Evolutionary conservation across 2,797 vertebrate species (phyloP).

Genomic region (Sebastes iracundus): DNA sequence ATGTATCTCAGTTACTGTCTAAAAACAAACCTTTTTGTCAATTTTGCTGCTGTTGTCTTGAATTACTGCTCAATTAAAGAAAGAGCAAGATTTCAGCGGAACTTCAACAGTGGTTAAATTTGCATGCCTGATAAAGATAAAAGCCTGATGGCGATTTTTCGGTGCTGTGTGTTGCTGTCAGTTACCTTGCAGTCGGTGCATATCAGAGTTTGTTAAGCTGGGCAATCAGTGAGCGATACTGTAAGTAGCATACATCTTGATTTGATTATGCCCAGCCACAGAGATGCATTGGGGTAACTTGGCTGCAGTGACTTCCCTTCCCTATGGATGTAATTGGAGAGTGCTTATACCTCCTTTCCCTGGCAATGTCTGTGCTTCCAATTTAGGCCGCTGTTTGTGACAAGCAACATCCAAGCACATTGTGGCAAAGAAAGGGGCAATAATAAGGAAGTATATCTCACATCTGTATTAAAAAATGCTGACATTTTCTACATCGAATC

Average conservation of each 20-base stretch:
- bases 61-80: background rate
- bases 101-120: background rate
- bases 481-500: background rate
- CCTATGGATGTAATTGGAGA: constrained; percentile 38
- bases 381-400: constrained; percentile 26
- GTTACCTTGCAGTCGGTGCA: background rate
- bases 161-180: background rate
- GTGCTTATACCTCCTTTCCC: constrained; percentile 15
- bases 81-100: background rate
- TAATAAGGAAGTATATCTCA: background rate
- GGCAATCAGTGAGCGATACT: constrained; percentile 20
- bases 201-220: constrained; percentile 1
- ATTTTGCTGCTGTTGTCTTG: background rate
- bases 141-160: background rate
- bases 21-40: background rate
- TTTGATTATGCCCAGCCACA: constrained; percentile 41
- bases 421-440: background rate
- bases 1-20: background rate
- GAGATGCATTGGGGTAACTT: constrained; percentile 25
- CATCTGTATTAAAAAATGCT: background rate
- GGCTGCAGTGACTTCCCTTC: constrained; percentile 20
- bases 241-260: constrained; percentile 32
- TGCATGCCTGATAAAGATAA: background rate
- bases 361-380: background rate
- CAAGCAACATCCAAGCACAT: background rate